phyloP scores from a whole-genome alignment of 1,140 invertebrate genomes.

The Meloidogyne hapla region DNA sequence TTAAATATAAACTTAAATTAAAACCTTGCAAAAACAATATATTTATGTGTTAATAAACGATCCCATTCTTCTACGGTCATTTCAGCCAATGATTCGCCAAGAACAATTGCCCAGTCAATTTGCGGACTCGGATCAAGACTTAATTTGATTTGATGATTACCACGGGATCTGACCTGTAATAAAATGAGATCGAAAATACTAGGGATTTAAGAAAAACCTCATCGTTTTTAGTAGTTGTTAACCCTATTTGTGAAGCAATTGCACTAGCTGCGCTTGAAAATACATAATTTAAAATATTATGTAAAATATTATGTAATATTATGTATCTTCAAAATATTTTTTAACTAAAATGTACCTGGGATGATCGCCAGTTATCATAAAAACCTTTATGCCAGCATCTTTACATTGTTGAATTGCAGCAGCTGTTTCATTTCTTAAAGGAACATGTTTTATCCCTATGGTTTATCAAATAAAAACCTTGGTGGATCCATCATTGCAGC shows the following conservation, averaged over 20 bases:
- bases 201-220: background rate
- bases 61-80: constrained; percentile 55
- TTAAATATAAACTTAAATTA: background rate
- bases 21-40: constrained; percentile 67
- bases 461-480: constrained; percentile 24
- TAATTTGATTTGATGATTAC: constrained; percentile 32
- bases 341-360: too few relatives aligned
- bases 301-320: too few relatives aligned
- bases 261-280: constrained; percentile 47
- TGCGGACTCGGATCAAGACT: constrained; percentile 26
- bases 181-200: background rate
- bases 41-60: constrained; percentile 65
- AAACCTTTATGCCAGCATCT: constrained; percentile 50
- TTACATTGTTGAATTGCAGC: constrained; percentile 49
- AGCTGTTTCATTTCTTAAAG: constrained; percentile 50
- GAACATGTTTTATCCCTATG: background rate
- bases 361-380: constrained; percentile 51
- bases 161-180: constrained; percentile 26
- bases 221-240: constrained; percentile 34
- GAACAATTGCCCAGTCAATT: constrained; percentile 46
- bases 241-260: constrained; percentile 47
- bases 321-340: too few relatives aligned
- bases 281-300: too few relatives aligned
- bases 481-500: constrained; percentile 61
- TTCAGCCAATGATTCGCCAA: constrained; percentile 39